phyloP scores from a whole-genome alignment of 2,113 vertebrate species.

The Nibea albiflora region DNA sequence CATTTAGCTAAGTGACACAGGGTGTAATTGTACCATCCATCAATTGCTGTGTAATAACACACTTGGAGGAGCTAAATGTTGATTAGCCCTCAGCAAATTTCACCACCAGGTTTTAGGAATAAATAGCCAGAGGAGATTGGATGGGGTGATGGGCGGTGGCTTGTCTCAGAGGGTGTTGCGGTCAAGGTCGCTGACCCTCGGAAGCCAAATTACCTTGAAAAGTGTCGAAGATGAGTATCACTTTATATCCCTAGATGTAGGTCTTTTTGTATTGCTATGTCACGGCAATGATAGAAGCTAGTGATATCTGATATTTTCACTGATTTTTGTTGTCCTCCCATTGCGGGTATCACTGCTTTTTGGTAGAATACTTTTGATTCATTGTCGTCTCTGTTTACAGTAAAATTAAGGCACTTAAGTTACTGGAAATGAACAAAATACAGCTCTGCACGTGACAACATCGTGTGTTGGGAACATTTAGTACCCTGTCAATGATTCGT shows the following conservation, averaged over 20 bases:
- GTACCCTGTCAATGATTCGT: background rate
- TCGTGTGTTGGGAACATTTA: background rate
- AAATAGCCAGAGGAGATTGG: slow-evolving; percentile 62
- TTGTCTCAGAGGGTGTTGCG: slow-evolving; percentile 36
- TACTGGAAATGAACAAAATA: background rate
- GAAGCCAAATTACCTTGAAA: slow-evolving; percentile 69
- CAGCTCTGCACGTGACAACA: background rate
- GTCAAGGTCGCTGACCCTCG: slow-evolving; percentile 66
- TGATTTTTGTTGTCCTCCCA: background rate
- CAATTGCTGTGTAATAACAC: slow-evolving; percentile 85
- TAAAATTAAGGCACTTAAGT: background rate
- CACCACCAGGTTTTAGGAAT: slow-evolving; percentile 77
- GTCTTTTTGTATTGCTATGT: background rate
- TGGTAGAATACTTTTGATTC: background rate
- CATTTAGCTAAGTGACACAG: slow-evolving; percentile 87
- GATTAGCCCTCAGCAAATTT: slow-evolving; percentile 84
- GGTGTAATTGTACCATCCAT: slow-evolving; percentile 88
- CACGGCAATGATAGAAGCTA: background rate
- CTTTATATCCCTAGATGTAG: slow-evolving; percentile 24
- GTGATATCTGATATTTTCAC: background rate
- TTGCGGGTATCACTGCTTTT: background rate
- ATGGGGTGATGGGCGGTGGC: slow-evolving; percentile 43
- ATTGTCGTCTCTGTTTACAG: background rate
- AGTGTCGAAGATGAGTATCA: slow-evolving; percentile 47
- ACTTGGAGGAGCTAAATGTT: slow-evolving; percentile 84